Evolutionary conservation across 1,140 invertebrate species (phyloP).

Genomic region (Plectrocnemia conspersa): DNA sequence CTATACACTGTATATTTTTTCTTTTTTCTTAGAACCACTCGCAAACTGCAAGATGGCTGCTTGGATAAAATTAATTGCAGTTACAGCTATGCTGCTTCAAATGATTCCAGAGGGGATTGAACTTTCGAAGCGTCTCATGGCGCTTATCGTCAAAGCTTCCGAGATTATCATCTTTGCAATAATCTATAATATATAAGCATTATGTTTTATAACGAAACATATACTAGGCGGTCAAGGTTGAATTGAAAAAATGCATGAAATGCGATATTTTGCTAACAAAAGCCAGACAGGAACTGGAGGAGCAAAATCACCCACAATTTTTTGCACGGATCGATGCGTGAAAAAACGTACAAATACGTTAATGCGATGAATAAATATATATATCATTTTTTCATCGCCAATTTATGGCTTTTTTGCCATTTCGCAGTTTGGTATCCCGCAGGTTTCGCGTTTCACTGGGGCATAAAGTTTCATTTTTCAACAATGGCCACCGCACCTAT

Average conservation of each 20-base stretch:
- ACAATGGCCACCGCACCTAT: neutral
- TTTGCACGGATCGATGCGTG: neutral
- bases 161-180: no score
- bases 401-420: constrained; percentile 11
- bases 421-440: constrained; percentile 20
- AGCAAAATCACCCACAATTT: constrained; percentile 8
- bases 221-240: constrained; percentile 18
- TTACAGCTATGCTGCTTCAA: no score
- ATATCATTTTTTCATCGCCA: constrained; percentile 12
- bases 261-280: constrained; percentile 12
- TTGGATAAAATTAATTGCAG: no score
- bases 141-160: no score
- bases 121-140: no score
- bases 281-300: constrained; percentile 17
- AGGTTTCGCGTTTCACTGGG: constrained; percentile 26
- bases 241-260: constrained; percentile 9
- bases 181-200: no score
- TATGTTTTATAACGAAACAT: no score
- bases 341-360: neutral
- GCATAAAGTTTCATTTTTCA: constrained; percentile 1
- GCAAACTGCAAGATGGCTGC: no score
- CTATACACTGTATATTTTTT: no score
- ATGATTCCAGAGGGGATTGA: no score
- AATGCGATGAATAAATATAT: constrained; percentile 22
- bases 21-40: no score